Percentiles rank a stretch among this genome's conserved stretches.
Conservation (phyloP, 2,113 vertebrate species). For the Otis tarda region DNA sequence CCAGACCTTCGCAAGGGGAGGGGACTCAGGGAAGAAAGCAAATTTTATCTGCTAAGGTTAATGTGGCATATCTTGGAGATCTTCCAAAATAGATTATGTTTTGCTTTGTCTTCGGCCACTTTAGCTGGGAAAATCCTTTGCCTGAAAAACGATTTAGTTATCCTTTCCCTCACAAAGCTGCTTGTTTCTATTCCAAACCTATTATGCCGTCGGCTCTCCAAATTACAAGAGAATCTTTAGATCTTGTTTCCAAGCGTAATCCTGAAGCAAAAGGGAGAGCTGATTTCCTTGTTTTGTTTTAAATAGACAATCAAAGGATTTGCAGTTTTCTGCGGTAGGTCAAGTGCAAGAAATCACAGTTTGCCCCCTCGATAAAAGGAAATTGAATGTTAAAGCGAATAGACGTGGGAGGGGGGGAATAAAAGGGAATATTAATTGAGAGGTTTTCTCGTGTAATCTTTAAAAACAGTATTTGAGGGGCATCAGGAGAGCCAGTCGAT, state of each 20-base stretch:
- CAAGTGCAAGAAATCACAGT: conserved; percentile 81
- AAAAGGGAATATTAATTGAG: neutral
- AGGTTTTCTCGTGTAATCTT: neutral
- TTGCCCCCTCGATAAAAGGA: conserved; percentile 54
- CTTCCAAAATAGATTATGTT: conserved; percentile 79
- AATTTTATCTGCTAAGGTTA: conserved; percentile 76
- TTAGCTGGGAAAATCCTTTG: conserved; percentile 79
- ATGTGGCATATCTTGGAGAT: conserved; percentile 79
- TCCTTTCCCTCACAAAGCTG: conserved; percentile 71
- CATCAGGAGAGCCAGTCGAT: neutral
- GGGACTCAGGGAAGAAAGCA: conserved; percentile 44
- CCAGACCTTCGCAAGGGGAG: conserved; percentile 52
- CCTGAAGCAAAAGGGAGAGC: conserved; percentile 71
- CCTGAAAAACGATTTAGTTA: conserved; percentile 76
- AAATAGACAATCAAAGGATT: conserved; percentile 80
- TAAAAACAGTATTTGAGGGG: neutral
- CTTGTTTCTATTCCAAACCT: conserved; percentile 77
- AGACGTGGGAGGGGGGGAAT: neutral
- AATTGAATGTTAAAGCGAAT: conserved; percentile 30
- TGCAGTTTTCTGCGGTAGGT: conserved; percentile 83
- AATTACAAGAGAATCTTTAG: conserved; percentile 78
- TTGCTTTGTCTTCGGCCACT: conserved; percentile 76
- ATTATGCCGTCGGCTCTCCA: conserved; percentile 74
- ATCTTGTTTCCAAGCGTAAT: conserved; percentile 80
- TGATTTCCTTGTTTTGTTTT: conserved; percentile 80